Percentiles rank a stretch among this genome's conserved stretches.
These are phyloP conservation scores for Platyrinchus mystaceus DNA, from an alignment of 2,797 vertebrate species.

Conservation along the genomic window DNA sequence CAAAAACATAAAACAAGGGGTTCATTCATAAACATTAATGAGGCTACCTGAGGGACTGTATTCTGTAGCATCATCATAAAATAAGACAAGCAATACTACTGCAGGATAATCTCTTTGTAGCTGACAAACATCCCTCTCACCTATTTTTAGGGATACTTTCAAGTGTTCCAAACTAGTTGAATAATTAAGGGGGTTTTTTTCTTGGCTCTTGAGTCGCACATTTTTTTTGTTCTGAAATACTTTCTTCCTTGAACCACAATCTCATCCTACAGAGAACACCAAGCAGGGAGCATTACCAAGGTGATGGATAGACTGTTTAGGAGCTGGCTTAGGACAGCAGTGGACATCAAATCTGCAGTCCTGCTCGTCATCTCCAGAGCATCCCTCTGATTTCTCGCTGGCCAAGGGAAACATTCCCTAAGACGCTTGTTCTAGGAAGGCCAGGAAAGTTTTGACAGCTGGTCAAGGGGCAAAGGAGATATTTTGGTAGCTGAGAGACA, in stretches of 20 bases:
- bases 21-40: conserved; percentile 59
- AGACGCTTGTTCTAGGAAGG: neutral
- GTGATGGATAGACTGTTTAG: neutral
- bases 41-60: conserved; percentile 55
- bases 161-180: conserved; percentile 47
- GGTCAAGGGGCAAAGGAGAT: conserved; percentile 32
- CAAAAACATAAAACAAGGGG: conserved; percentile 4
- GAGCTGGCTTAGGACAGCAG: neutral
- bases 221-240: neutral
- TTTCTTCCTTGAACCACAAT: neutral
- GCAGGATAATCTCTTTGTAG: conserved; percentile 58
- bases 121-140: conserved; percentile 38
- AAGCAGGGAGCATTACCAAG: neutral
- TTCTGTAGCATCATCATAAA: conserved; percentile 67
- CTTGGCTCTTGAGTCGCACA: neutral
- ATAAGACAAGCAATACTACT: conserved; percentile 29
- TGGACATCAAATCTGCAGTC: neutral
- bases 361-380: neutral
- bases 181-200: conserved; percentile 35
- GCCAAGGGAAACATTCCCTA: neutral
- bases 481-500: conserved; percentile 43
- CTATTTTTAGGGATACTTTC: conserved; percentile 69
- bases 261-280: neutral
- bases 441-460: conserved; percentile 43
- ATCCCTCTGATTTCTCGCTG: neutral